Evolutionary conservation across 2,888 invertebrate genomes (phyloP), one percentile per base, ranked within the genome.

Genomic region (Brenthis hecate): DNA sequence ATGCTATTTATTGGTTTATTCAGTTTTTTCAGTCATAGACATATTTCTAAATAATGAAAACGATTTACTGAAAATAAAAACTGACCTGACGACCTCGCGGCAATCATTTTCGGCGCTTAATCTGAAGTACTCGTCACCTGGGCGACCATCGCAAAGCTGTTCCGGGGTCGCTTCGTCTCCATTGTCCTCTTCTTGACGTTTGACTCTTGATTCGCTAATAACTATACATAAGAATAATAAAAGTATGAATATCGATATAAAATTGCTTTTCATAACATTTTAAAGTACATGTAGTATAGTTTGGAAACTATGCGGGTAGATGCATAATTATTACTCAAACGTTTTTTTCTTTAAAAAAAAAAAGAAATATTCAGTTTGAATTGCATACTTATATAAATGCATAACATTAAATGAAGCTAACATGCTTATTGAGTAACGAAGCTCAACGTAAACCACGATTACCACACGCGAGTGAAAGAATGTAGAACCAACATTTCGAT

Each of bases 71-170:
- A 53, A 16, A 16, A 16, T n/a, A 8, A 53, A 28, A 56, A 75
- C 87, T 94, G 94, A 98, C 97, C 98, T 97, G 83, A 98, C 98
- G 77, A 98, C 98, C 88, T 98, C 98, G 79, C 98, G 95, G 90
- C 98, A 98, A 90, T 98, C 98, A 74, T 96, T 96, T 36, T 97
- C 97, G 64, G 95, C 94, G 76, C 95, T 94, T 78, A 98, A 93
- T 76, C 98, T 95, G 94, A 98, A 98, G 93, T 98, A 98, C 89
- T 98, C 98, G 82, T 98, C 98, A 19, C 96, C 97, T 4, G 98
- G 97, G 78, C 98, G 94, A 81, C 97, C 96, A 76, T 96, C 95
- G 88, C 98, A 98, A 64, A 97, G 94, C 87, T 97, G 96, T 80
- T 98, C 98, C 4, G 97, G 93, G 75, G 90, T 95, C 69, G 91